Evolutionary conservation across 1,140 invertebrate genomes (phyloP).

Genomic region (Drosophila bocki): DNA sequence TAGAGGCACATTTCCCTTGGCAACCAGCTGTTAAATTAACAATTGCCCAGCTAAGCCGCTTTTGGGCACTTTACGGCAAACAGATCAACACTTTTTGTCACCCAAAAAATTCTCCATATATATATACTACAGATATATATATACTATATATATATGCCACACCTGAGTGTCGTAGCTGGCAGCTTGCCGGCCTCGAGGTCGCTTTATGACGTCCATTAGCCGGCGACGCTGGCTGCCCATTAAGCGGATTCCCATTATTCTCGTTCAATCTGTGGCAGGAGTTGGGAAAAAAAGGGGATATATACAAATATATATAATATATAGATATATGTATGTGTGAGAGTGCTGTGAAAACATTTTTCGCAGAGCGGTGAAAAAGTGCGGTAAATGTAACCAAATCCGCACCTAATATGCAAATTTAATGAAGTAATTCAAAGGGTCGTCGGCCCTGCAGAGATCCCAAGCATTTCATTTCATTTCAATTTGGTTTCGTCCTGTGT

Average conservation of each 20-base stretch:
- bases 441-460: slow-evolving; percentile 20
- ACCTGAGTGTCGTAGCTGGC: slow-evolving; percentile 24
- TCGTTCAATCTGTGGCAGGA: slow-evolving; percentile 48
- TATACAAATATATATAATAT: slow-evolving; percentile 7
- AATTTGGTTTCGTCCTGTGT: slow-evolving; percentile 56
- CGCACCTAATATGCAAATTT: slow-evolving; percentile 83
- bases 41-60: slow-evolving; percentile 29
- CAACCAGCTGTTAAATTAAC: slow-evolving; percentile 9
- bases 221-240: slow-evolving; percentile 41
- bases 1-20: too few species aligned
- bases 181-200: slow-evolving; percentile 30
- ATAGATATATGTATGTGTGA: background rate
- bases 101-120: background rate
- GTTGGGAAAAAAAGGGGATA: slow-evolving; percentile 15
- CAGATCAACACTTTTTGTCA: slow-evolving; percentile 36
- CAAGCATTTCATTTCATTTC: slow-evolving; percentile 64
- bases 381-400: slow-evolving; percentile 74
- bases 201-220: slow-evolving; percentile 54
- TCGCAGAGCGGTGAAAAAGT: slow-evolving; percentile 50
- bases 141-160: background rate
- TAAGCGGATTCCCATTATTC: slow-evolving; percentile 58
- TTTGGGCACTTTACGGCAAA: slow-evolving; percentile 28
- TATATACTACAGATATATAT: background rate
- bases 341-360: slow-evolving; percentile 10
- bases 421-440: slow-evolving; percentile 83